Percentiles rank a stretch among this genome's conserved stretches.
phyloP scores from a whole-genome alignment of 1,140 invertebrate genomes.

The Drosophila leontia region DNA sequence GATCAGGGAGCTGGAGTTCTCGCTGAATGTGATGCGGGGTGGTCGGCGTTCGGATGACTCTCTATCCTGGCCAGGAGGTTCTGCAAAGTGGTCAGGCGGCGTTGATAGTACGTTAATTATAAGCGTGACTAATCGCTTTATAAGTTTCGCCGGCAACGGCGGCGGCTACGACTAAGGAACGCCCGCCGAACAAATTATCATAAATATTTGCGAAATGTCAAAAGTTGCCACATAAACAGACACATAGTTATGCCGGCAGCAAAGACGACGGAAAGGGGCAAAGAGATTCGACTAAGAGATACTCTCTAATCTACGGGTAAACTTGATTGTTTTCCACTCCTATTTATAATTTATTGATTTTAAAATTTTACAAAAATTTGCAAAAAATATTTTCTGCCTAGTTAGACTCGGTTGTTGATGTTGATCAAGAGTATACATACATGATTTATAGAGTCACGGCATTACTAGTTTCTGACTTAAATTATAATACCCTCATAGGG shows the following conservation, averaged over 20 bases:
- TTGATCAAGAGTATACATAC: too few relatives aligned
- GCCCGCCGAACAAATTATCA: slow-evolving; percentile 33
- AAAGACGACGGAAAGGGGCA: background rate
- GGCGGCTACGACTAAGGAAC: background rate
- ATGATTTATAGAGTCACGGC: too few relatives aligned
- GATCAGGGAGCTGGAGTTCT: slow-evolving; percentile 80
- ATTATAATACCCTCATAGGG: too few relatives aligned
- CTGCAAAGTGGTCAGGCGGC: slow-evolving; percentile 29
- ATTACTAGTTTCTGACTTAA: too few relatives aligned
- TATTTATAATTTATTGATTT: too few relatives aligned
- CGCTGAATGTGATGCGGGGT: slow-evolving; percentile 76
- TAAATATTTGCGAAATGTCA: slow-evolving; percentile 56
- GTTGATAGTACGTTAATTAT: slow-evolving; percentile 10
- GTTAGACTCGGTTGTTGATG: too few relatives aligned
- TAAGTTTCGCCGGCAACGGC: slow-evolving; percentile 19
- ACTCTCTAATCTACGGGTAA: slow-evolving; percentile 3
- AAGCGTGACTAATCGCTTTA: slow-evolving; percentile 39
- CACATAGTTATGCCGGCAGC: slow-evolving; percentile 36
- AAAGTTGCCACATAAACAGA: slow-evolving; percentile 32
- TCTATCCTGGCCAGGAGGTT: slow-evolving; percentile 56
- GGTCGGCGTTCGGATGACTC: slow-evolving; percentile 13
- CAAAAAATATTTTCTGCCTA: too few relatives aligned
- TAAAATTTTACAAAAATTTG: too few relatives aligned
- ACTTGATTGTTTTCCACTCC: too few relatives aligned
- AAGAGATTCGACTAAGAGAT: slow-evolving; percentile 8